phyloP scores from a whole-genome alignment of 2,113 vertebrate genomes.

The Campylorhamphus procurvoides region DNA sequence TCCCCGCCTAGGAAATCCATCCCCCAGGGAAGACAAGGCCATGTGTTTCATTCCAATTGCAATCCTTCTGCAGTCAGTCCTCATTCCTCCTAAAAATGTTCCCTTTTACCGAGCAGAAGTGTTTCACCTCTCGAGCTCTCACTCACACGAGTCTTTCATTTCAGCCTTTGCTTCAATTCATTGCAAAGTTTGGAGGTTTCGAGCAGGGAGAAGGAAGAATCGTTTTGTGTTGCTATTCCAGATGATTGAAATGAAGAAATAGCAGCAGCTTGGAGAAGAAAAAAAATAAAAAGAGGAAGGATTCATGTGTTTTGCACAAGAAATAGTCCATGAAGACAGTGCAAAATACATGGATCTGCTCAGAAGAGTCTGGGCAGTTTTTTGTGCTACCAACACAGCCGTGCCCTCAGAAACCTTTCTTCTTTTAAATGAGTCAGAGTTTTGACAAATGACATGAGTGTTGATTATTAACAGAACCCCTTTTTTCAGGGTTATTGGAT shows the following conservation, averaged over 20 bases:
- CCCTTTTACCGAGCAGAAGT: not conserved
- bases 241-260: not conserved
- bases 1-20: not conserved
- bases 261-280: not conserved
- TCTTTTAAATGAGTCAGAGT: not conserved
- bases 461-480: not conserved
- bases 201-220: not conserved
- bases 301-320: not conserved
- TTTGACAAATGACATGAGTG: not conserved
- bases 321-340: not conserved
- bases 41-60: not conserved
- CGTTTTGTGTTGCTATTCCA: accelerated
- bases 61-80: not conserved
- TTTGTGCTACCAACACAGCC: not conserved
- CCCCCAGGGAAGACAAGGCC: not conserved
- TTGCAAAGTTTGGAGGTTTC: not conserved
- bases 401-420: not conserved
- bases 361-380: not conserved
- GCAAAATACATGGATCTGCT: not conserved
- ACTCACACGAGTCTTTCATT: not conserved
- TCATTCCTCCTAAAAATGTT: not conserved
- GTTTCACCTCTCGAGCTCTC: not conserved
- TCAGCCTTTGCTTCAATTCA: not conserved
- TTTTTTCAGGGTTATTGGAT: not conserved
- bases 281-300: not conserved